Percentiles rank a stretch among this genome's conserved stretches.
phyloP scores from a whole-genome alignment of 2,113 vertebrate genomes.

The Dromas ardeola region DNA sequence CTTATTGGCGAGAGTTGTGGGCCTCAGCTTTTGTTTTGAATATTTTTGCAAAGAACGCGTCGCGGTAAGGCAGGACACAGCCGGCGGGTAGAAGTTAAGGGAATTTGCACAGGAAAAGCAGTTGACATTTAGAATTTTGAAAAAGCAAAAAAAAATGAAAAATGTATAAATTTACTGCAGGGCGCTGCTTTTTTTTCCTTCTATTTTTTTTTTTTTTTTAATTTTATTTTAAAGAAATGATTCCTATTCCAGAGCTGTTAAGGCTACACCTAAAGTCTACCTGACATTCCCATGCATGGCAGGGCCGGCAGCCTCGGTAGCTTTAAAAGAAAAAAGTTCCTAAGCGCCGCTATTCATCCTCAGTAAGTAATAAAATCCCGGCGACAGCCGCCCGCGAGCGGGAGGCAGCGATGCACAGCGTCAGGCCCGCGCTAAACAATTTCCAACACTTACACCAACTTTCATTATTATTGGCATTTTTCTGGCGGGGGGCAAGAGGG shows the following conservation, averaged over 20 bases:
- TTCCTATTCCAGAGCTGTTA: neutral
- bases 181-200: neutral
- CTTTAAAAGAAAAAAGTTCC: neutral
- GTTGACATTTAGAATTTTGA: neutral
- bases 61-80: neutral
- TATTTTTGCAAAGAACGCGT: neutral
- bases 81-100: neutral
- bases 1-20: neutral
- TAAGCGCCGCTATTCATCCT: neutral
- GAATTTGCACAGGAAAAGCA: neutral
- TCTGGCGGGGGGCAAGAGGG: neutral
- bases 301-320: neutral
- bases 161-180: neutral
- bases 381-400: neutral
- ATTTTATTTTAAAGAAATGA: neutral
- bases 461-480: neutral
- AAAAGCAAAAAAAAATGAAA: neutral
- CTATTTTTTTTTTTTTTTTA: neutral
- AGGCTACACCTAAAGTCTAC: neutral
- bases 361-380: neutral
- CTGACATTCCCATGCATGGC: neutral
- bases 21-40: neutral
- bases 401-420: neutral
- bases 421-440: neutral
- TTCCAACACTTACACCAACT: neutral